Evolutionary conservation across 2,797 vertebrate genomes (phyloP).

Genomic region (Anomalospiza imberbis): DNA sequence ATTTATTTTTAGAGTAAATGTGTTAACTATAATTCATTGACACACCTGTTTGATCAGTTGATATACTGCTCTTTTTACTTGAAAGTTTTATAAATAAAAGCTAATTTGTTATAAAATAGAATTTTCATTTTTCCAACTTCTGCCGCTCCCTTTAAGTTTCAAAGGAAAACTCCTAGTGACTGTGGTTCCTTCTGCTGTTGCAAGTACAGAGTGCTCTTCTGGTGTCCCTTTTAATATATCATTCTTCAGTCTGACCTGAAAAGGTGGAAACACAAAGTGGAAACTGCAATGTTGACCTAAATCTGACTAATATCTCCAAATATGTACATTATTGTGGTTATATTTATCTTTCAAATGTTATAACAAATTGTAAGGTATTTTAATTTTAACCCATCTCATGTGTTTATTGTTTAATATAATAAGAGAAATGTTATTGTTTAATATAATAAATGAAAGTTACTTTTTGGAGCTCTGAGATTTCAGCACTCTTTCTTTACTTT

Average conservation of each 20-base stretch:
- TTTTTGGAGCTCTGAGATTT: conserved; percentile 63
- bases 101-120: conserved; percentile 35
- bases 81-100: conserved; percentile 57
- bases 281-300: conserved; percentile 68
- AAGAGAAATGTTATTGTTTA: conserved; percentile 75
- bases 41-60: background rate
- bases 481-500: background rate
- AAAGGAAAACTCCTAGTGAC: background rate
- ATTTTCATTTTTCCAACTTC: conserved; percentile 15
- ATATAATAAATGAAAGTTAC: conserved; percentile 69
- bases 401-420: conserved; percentile 84
- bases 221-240: background rate
- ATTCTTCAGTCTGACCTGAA: background rate
- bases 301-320: conserved; percentile 72
- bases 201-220: background rate
- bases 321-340: conserved; percentile 74
- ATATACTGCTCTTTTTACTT: conserved; percentile 48
- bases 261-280: background rate
- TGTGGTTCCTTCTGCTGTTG: background rate
- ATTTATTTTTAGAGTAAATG: conserved; percentile 20
- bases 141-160: conserved; percentile 1
- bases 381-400: conserved; percentile 76
- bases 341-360: conserved; percentile 76
- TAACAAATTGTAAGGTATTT: conserved; percentile 67
- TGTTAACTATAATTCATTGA: background rate